These are phyloP conservation scores for Panagrolaimus sp. DNA, from an alignment of 1,140 invertebrate genomes.

Conservation along the genomic window DNA sequence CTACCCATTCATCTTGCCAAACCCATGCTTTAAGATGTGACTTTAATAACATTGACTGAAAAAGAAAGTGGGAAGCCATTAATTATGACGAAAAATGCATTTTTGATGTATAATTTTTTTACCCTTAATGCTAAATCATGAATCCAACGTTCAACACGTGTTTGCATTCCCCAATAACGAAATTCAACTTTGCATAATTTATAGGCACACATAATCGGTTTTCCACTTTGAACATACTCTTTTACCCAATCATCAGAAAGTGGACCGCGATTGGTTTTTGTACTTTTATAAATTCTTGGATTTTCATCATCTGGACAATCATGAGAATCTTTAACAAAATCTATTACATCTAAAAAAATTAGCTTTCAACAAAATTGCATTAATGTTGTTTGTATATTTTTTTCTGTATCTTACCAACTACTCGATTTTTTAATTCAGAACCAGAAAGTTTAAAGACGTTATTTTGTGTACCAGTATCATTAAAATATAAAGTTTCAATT, in stretches of 20 bases:
- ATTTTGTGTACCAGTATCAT: slow-evolving; percentile 87
- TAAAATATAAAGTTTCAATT: slow-evolving; percentile 94
- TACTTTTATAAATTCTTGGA: slow-evolving; percentile 78
- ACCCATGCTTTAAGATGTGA: slow-evolving; percentile 98
- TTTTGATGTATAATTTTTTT: neutral
- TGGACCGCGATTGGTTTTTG: slow-evolving; percentile 85
- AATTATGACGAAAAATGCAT: slow-evolving; percentile 9
- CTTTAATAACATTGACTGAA: slow-evolving; percentile 93
- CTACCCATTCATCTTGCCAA: slow-evolving; percentile 99
- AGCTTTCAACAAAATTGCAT: slow-evolving; percentile 20
- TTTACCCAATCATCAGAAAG: slow-evolving; percentile 65
- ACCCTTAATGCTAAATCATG: slow-evolving; percentile 76
- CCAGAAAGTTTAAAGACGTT: slow-evolving; percentile 88
- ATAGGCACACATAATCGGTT: slow-evolving; percentile 94
- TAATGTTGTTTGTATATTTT: neutral
- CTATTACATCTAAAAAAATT: slow-evolving; percentile 79
- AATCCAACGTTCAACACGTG: slow-evolving; percentile 96
- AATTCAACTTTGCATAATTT: slow-evolving; percentile 97
- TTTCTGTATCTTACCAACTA: slow-evolving; percentile 80
- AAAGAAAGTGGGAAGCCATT: slow-evolving; percentile 30
- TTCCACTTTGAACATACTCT: slow-evolving; percentile 65
- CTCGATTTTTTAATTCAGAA: slow-evolving; percentile 74
- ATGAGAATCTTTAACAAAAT: slow-evolving; percentile 92
- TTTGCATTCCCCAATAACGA: slow-evolving; percentile 99
- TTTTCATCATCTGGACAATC: slow-evolving; percentile 93